Evolutionary conservation across 2,888 invertebrate species (phyloP).

Genomic region (Hemicrepidius hirtus): DNA sequence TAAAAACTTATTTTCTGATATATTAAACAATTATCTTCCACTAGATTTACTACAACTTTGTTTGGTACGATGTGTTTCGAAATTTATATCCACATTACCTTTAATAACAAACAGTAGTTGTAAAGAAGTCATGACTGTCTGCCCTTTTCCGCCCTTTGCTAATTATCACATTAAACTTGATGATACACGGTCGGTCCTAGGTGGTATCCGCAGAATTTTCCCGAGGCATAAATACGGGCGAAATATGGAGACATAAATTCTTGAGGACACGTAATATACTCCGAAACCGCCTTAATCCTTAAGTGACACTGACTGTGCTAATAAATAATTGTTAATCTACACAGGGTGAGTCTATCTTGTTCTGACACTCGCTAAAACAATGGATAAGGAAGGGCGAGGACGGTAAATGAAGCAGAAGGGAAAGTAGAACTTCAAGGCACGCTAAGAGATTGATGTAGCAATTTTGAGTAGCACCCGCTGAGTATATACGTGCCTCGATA

Average conservation of each 20-base stretch:
- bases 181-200: not conserved
- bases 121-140: not conserved
- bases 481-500: constrained; percentile 18
- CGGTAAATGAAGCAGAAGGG: constrained; percentile 30
- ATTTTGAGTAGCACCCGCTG: constrained; percentile 41
- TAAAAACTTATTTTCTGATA: too few species aligned
- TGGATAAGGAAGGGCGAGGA: constrained; percentile 28
- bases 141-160: not conserved
- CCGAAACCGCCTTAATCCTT: constrained; percentile 46
- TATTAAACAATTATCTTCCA: too few species aligned
- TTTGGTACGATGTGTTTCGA: too few species aligned
- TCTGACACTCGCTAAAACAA: constrained; percentile 39
- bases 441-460: constrained; percentile 45
- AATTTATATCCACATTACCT: not conserved
- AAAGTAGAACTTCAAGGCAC: constrained; percentile 23
- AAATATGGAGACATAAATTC: constrained; percentile 39
- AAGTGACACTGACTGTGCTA: constrained; percentile 43
- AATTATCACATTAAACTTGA: constrained; percentile 12
- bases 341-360: constrained; percentile 35
- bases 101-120: not conserved
- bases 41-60: too few species aligned
- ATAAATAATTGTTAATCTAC: constrained; percentile 49
- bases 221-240: constrained; percentile 15
- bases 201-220: constrained; percentile 28
- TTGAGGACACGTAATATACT: constrained; percentile 44